These are phyloP conservation scores for Zonotrichia albicollis DNA, from an alignment of 2,797 vertebrate species.

Conservation along the genomic window DNA sequence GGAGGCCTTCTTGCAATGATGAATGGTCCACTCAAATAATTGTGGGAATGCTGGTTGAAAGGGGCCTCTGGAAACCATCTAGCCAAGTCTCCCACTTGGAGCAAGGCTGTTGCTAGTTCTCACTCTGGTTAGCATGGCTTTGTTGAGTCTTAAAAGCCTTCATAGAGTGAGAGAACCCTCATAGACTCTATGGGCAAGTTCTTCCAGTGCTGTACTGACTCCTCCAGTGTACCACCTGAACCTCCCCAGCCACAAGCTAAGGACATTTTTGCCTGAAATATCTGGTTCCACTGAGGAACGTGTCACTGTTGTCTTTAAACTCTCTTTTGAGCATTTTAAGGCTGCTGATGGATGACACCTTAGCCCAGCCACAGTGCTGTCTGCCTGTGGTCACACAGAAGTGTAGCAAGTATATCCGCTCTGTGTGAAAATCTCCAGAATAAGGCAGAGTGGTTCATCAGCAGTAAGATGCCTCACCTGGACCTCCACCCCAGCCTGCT, in stretches of 20 bases:
- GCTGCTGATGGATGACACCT: background rate
- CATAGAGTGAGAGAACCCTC: background rate
- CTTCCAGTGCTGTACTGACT: background rate
- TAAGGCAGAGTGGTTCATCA: background rate
- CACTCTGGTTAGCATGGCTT: background rate
- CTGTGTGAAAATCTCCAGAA: background rate
- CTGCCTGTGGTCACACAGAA: background rate
- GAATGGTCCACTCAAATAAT: background rate
- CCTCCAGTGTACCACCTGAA: background rate
- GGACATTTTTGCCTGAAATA: background rate
- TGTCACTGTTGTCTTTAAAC: background rate
- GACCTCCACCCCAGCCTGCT: background rate
- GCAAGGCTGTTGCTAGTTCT: background rate
- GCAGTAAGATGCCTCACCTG: background rate
- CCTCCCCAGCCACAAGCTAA: background rate
- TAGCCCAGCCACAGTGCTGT: background rate
- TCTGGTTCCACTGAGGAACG: accelerated
- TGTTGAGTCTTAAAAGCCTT: background rate
- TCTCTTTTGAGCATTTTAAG: background rate
- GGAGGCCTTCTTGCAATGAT: background rate
- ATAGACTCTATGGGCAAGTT: background rate
- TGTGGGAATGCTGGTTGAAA: background rate
- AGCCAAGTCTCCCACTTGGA: background rate
- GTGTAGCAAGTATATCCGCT: background rate
- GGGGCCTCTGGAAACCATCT: background rate